phyloP scores from a whole-genome alignment of 2,797 vertebrate genomes.

The Sebastes nivosus region DNA sequence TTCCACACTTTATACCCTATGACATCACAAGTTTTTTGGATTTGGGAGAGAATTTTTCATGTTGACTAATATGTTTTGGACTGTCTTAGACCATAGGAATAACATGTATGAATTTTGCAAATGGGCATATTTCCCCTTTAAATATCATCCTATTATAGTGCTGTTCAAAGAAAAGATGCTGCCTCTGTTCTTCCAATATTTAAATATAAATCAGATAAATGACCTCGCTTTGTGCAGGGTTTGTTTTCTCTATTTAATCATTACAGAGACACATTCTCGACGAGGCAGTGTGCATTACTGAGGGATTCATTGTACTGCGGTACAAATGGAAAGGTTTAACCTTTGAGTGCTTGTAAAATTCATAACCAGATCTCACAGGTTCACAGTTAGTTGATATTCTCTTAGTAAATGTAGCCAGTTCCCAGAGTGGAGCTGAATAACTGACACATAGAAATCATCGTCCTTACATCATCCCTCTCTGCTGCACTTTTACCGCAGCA shows the following conservation, averaged over 20 bases:
- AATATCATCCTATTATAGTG: not conserved
- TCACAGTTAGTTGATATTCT: constrained; percentile 46
- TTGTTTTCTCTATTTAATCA: constrained; percentile 25
- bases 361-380: constrained; percentile 5
- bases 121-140: no score
- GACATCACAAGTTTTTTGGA: no score
- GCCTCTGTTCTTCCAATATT: not conserved
- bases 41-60: no score
- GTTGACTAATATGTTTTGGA: no score
- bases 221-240: not conserved
- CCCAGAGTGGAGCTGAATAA: constrained; percentile 18
- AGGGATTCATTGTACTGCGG: not conserved
- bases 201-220: constrained; percentile 7
- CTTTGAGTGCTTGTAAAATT: constrained; percentile 33
- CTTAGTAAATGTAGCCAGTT: constrained; percentile 19
- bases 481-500: constrained; percentile 22
- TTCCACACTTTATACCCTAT: no score
- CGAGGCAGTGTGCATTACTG: not conserved
- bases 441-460: constrained; percentile 37
- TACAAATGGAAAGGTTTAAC: constrained; percentile 23
- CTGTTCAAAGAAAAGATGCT: not conserved
- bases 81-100: no score
- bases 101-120: no score
- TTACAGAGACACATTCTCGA: constrained; percentile 1
- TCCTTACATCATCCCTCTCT: constrained; percentile 50